Base-by-base conservation (phyloP, 92 coral and sea anemone genomes). In the Hydrozoanthus gracilis region DNA sequence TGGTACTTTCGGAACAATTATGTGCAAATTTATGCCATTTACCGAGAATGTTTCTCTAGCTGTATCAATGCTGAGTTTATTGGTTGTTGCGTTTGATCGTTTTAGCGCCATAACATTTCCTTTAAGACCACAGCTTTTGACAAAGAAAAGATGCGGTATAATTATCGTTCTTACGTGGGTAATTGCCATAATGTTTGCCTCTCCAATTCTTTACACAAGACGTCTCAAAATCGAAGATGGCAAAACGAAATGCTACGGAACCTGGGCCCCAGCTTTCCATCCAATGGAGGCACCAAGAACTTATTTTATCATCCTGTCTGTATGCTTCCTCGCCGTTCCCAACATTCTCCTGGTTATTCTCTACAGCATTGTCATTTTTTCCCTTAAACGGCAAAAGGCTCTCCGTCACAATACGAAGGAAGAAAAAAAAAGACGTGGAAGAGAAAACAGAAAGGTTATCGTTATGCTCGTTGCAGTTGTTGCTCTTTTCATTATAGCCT, bases 1-100 rank as follows among this genome's bases (percentile, higher is more conserved):
- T 39, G 83, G 83, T 39, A 46, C 70, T 13, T 78, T 78, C 12
- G 83, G 83, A 10, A 56, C 68, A 11, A 46, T 78, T 4, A 13
- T 78, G 52, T 78, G 83, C 55, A 78, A 78, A 39, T 60, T 78
- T 27, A 60, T 78, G 83, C 83, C 83, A 39, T 78, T 78, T 61
- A 56, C 70, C 44, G 83, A 56, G 51, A 60, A 78, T 39, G 54
- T 61, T 10, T 78, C 83, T 39, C 44, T 60, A 6, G 83, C 71
- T 4, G 83, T 78, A 35, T 78, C 83, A 10, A 78, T 78, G 70
- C 44, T 56, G 49, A 78, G 83, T 44, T 6, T 78, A 7, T 13
- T 78, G 4, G 69, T 78, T 56, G 54, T 78, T 12, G 83, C 83
- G 5, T 17, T 78, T 44, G 83, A 78, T 78, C 83, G 70, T n/a